These are phyloP conservation scores for Choloepus hoffmanni DNA, from an alignment of 2,113 vertebrate species.

Conservation along the genomic window DNA sequence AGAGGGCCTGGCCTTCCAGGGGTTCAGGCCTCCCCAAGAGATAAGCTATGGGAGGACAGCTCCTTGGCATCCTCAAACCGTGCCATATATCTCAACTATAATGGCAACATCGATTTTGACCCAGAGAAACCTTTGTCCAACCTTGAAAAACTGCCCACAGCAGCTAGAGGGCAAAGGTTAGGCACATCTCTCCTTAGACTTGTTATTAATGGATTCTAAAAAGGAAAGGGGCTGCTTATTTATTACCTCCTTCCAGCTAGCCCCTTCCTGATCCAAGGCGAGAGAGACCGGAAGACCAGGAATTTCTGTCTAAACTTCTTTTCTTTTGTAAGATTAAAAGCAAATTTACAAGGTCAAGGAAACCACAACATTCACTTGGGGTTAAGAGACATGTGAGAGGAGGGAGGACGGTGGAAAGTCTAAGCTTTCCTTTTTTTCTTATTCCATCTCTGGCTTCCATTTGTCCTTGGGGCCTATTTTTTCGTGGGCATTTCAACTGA, in stretches of 20 bases:
- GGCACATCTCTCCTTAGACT: constrained; percentile 46
- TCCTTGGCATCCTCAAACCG: neutral
- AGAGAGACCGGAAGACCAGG: constrained; percentile 70
- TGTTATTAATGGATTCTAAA: constrained; percentile 61
- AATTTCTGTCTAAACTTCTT: constrained; percentile 68
- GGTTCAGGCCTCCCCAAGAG: neutral
- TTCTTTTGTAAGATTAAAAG: constrained; percentile 63
- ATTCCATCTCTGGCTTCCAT: neutral
- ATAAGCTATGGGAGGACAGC: neutral
- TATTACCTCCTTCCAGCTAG: constrained; percentile 68
- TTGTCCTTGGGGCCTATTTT: neutral
- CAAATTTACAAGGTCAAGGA: constrained; percentile 72
- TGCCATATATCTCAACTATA: constrained; percentile 37
- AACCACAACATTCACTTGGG: constrained; percentile 48
- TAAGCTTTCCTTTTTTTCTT: neutral
- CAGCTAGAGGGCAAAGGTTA: constrained; percentile 65
- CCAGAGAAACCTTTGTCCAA: constrained; percentile 28
- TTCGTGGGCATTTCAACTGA: neutral
- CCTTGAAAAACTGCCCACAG: constrained; percentile 54
- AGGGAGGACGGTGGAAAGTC: neutral
- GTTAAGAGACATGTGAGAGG: constrained; percentile 38
- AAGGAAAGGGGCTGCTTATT: constrained; percentile 67
- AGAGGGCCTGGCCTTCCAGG: neutral
- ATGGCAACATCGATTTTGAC: constrained; percentile 17
- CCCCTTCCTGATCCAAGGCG: constrained; percentile 57